Percentiles rank a stretch among this genome's conserved stretches.
Conservation (phyloP, 2,113 vertebrate genomes). For the Phalacrocorax carbo region DNA sequence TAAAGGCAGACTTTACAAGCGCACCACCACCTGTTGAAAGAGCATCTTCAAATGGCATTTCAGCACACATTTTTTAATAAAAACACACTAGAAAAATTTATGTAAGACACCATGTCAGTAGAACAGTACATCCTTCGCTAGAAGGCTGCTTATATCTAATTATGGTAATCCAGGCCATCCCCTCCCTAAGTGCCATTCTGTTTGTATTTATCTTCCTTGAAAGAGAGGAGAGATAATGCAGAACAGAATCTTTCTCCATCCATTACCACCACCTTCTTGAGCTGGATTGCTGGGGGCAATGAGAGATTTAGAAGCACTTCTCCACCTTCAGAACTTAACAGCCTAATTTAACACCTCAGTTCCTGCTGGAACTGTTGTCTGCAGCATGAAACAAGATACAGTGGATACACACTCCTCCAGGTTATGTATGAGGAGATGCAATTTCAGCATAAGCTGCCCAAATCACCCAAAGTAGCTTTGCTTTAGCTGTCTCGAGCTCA, state of each 20-base stretch:
- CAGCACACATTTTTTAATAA: background rate
- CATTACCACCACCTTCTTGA: background rate
- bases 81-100: background rate
- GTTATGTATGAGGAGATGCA: background rate
- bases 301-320: background rate
- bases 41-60: background rate
- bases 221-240: background rate
- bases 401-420: background rate
- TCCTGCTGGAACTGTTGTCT: background rate
- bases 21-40: background rate
- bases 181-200: background rate
- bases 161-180: background rate
- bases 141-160: constrained; percentile 15
- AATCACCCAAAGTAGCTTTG: background rate
- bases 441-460: background rate
- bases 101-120: background rate
- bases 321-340: background rate
- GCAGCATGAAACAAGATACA: background rate
- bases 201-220: constrained; percentile 14
- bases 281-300: background rate
- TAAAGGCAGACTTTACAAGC: background rate
- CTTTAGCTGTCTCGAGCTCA: background rate
- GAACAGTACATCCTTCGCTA: constrained; percentile 1
- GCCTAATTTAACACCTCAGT: background rate
- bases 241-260: background rate